These are phyloP conservation scores for Nipponacmea schrenckii DNA, from an alignment of 2,888 invertebrate species.

Conservation along the genomic window DNA sequence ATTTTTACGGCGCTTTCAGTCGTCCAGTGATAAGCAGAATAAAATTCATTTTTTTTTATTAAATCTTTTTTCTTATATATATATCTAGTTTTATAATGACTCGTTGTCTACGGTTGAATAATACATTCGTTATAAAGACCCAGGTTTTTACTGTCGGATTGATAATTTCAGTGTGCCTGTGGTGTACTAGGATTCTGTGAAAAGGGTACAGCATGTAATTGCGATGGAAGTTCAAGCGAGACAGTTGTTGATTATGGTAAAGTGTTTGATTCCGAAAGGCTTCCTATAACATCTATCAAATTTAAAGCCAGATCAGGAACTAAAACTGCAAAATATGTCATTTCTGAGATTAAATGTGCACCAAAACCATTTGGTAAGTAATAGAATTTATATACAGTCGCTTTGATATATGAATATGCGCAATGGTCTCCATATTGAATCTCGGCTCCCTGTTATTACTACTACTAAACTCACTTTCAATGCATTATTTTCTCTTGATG, in stretches of 20 bases:
- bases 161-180: slow-evolving; percentile 41
- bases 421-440: background rate
- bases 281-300: slow-evolving; percentile 34
- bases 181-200: slow-evolving; percentile 39
- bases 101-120: too few relatives aligned
- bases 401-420: background rate
- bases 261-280: slow-evolving; percentile 29
- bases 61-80: too few relatives aligned
- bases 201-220: slow-evolving; percentile 35
- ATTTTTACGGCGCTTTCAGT: too few relatives aligned
- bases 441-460: too few relatives aligned
- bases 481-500: too few relatives aligned
- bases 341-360: slow-evolving; percentile 40
- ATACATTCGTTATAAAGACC: background rate
- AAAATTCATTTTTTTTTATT: too few relatives aligned
- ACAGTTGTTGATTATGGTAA: slow-evolving; percentile 34
- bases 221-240: slow-evolving; percentile 33
- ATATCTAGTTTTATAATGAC: too few relatives aligned
- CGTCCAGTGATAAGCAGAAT: too few relatives aligned
- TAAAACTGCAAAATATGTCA: slow-evolving; percentile 20
- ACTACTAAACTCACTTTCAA: too few relatives aligned
- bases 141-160: background rate
- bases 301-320: slow-evolving; percentile 11
- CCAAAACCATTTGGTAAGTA: slow-evolving; percentile 45
- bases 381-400: too few relatives aligned